These are phyloP conservation scores for Scelioninae gen. 1 DNA, from an alignment of 2,888 invertebrate genomes.

Conservation along the genomic window DNA sequence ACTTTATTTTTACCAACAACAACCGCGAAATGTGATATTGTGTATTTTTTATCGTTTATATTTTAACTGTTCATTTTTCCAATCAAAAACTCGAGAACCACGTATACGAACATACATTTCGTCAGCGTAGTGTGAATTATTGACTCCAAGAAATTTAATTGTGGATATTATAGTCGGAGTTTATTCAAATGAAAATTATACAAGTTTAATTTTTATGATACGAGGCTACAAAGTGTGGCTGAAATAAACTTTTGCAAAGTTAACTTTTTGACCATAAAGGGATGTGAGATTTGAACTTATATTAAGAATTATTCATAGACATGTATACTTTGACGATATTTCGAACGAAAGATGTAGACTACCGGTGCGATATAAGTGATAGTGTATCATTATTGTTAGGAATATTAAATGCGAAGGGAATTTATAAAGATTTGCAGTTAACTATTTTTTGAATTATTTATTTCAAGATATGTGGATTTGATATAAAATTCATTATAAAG, in stretches of 20 bases:
- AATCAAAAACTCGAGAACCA: no score
- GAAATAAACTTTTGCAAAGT: conserved; percentile 10
- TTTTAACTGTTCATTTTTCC: background rate
- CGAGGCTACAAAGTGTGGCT: background rate
- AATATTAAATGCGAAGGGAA: conserved; percentile 11
- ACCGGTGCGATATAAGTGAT: background rate
- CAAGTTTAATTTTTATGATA: no score
- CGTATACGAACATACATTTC: no score
- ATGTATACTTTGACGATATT: conserved; percentile 14
- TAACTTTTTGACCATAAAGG: conserved; percentile 19
- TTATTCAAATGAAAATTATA: no score
- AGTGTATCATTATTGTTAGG: conserved; percentile 7
- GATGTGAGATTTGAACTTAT: conserved; percentile 16
- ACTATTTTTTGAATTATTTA: conserved; percentile 12
- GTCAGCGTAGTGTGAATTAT: no score
- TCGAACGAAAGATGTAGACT: conserved; percentile 5
- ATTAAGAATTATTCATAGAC: conserved; percentile 42
- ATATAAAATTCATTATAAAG: no score
- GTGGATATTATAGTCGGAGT: no score
- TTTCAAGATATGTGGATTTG: no score
- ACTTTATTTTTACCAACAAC: conserved; percentile 41
- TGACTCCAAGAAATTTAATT: no score
- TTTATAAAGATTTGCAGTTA: conserved; percentile 5
- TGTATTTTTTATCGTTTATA: background rate
- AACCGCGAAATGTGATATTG: conserved; percentile 21